A percentile compares a stretch with the other conserved stretches of the same genome.
Evolutionary conservation across 2,888 invertebrate species (phyloP).

Genomic region (Junonia oenone): DNA sequence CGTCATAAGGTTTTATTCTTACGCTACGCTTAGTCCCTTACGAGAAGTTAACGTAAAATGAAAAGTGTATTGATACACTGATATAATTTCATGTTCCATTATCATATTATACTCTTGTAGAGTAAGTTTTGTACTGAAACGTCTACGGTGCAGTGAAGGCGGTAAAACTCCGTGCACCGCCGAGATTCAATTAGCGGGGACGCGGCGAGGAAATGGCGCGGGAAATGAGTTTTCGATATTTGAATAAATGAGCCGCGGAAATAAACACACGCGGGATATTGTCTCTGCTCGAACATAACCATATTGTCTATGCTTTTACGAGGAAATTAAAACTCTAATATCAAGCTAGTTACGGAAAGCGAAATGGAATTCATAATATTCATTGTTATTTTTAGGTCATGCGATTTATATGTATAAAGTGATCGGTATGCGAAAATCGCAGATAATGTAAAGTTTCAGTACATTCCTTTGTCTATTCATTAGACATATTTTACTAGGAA

Average conservation of each 20-base stretch:
- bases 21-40: neutral
- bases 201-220: constrained; percentile 55
- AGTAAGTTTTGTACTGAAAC: constrained; percentile 1
- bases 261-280: constrained; percentile 72
- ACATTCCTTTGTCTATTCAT: constrained; percentile 18
- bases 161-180: constrained; percentile 17
- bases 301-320: constrained; percentile 28
- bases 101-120: neutral
- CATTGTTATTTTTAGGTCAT: neutral
- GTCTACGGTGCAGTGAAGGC: neutral
- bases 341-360: too few relatives aligned
- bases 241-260: constrained; percentile 67
- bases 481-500: constrained; percentile 20
- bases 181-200: constrained; percentile 41
- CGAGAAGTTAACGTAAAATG: neutral
- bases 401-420: neutral
- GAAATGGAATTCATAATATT: too few relatives aligned
- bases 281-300: constrained; percentile 47
- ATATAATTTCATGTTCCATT: neutral
- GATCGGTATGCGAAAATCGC: neutral
- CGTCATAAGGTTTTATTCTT: too few relatives aligned
- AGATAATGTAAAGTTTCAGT: neutral
- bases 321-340: constrained; percentile 38
- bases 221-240: constrained; percentile 74
- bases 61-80: neutral